Evolutionary conservation across 2,888 invertebrate genomes (phyloP).

Genomic region (Stenurella melanura): DNA sequence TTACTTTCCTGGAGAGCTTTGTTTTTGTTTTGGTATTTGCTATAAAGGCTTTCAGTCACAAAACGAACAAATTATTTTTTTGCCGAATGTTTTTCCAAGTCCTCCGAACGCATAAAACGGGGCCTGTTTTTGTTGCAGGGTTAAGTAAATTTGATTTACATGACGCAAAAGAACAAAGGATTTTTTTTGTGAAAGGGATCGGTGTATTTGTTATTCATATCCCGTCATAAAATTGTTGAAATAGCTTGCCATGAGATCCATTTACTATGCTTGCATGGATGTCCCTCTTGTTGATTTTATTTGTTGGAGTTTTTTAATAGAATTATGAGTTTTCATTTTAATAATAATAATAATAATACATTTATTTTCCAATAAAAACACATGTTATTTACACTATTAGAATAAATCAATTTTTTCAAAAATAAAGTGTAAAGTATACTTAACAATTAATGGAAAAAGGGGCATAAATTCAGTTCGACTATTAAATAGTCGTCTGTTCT

Average conservation of each 20-base stretch:
- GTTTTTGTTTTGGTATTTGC: constrained; percentile 28
- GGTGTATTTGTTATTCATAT: constrained; percentile 1
- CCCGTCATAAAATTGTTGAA: constrained; percentile 3
- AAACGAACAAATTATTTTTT: constrained; percentile 5
- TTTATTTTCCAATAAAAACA: too few species aligned
- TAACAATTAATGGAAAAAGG: too few species aligned
- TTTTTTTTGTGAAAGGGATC: constrained; percentile 5
- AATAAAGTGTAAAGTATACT: too few species aligned
- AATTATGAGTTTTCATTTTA: too few species aligned
- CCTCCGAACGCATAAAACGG: not conserved
- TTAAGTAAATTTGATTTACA: constrained; percentile 4
- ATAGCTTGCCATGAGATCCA: not conserved
- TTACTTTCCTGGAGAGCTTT: constrained; percentile 26
- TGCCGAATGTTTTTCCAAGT: not conserved
- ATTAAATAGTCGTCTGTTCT: too few species aligned
- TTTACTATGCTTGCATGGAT: not conserved
- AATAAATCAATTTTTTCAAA: too few species aligned
- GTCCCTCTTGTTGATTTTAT: not conserved
- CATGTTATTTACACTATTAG: too few species aligned
- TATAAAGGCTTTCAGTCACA: constrained; percentile 11
- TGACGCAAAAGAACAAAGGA: not conserved
- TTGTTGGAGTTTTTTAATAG: too few species aligned
- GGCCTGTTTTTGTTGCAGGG: not conserved
- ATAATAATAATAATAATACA: too few species aligned
- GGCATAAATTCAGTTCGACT: too few species aligned